Evolutionary conservation across 2,888 invertebrate genomes (phyloP), one percentile per base, ranked within the genome.

Genomic region (Acronicta leporina): DNA sequence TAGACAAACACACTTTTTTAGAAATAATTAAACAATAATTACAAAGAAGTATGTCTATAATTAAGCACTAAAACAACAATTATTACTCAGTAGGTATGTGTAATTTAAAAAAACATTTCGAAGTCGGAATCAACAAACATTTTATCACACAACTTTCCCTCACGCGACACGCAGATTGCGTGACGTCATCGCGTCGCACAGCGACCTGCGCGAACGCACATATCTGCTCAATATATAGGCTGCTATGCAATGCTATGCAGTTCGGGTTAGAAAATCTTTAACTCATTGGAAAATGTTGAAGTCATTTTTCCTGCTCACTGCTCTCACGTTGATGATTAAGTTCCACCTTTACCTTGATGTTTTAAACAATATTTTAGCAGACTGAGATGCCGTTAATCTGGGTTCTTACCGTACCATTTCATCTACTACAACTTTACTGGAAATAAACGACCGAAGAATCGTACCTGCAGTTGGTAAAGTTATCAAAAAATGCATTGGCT

Each of bases 141-240:
- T 73, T 70, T 63, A 80, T 79, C 69, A 72, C 59, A 54, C 69
- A 61, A 84, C 87, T 88, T 88, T 88, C 88, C 76, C 86, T 82
- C 77, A 74, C 73, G 77, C 68, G 58, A 64, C 84, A 83, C 80
- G 86, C 81, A 74, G 74, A 43, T 40, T 64, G 73, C 57, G 74
- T 79, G 66, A 58, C 68, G 72, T 58, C 67, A 66, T 65, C 6
- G 70, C 69, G 67, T 45, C 49, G 57, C 46, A 40, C 58, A 16
- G 46, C 42, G 43, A 46, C 57, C 45, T 56, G 60, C 57, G 53
- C 63, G 54, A 46, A 59, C 73, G 73, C 58, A 75, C 63, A 4
- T 4, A 63, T 68, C 77, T 74, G 60, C 38, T 59, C 7, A 46
- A 56, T 38, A 30, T 33, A 6, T 8, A n/a, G 38, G 38, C 5